These are phyloP conservation scores for Linepithema humile DNA, from an alignment of 1,140 invertebrate species.

Conservation along the genomic window DNA sequence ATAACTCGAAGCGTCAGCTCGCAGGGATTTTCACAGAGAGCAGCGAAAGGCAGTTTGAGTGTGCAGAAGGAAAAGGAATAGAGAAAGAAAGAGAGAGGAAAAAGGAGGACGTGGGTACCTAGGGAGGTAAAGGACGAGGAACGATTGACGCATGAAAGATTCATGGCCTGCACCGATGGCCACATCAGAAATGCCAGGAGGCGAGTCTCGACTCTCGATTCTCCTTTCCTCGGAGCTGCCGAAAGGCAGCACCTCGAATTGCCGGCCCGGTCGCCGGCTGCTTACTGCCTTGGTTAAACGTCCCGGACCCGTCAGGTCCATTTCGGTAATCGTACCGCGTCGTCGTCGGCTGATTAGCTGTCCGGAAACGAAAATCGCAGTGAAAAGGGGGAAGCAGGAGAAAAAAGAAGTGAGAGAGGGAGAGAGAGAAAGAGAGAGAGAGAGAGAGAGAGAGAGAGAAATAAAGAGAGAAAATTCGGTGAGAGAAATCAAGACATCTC, in stretches of 20 bases:
- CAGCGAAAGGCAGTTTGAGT: background rate
- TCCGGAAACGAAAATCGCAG: conserved; percentile 69
- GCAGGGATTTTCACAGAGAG: conserved; percentile 52
- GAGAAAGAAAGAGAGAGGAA: conserved; percentile 4
- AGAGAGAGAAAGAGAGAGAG: background rate
- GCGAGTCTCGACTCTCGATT: conserved; percentile 65
- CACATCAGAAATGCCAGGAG: conserved; percentile 74
- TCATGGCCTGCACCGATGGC: conserved; percentile 75
- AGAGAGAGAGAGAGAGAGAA: background rate
- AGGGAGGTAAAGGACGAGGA: conserved; percentile 40
- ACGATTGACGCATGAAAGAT: conserved; percentile 78
- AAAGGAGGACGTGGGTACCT: background rate
- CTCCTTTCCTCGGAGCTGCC: conserved; percentile 62
- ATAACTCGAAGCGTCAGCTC: conserved; percentile 64
- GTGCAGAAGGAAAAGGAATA: background rate
- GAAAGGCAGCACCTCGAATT: conserved; percentile 69
- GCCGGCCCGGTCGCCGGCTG: conserved; percentile 38
- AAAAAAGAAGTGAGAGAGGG: background rate
- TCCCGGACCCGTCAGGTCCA: conserved; percentile 64
- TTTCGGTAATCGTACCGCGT: conserved; percentile 69
- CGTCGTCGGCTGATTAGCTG: conserved; percentile 70
- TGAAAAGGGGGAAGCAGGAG: background rate
- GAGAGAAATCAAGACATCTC: conserved; percentile 61
- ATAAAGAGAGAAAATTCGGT: conserved; percentile 30
- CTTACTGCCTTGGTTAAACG: conserved; percentile 53